Percentiles rank a stretch among this genome's conserved stretches.
phyloP scores from a whole-genome alignment of 2,113 vertebrate species.

The Verasper variegatus region DNA sequence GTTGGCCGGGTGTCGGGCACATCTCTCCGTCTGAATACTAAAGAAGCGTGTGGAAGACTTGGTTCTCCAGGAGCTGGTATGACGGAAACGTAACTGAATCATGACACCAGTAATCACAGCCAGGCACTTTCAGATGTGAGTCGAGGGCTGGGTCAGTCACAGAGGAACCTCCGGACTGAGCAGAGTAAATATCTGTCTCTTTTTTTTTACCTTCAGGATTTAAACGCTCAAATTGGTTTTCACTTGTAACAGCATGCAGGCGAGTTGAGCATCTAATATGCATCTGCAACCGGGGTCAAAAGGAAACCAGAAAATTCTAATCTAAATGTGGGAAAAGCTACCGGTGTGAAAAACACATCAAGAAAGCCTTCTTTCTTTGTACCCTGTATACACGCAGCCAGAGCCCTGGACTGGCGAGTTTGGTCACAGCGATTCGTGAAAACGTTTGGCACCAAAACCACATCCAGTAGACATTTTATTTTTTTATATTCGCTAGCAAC shows the following conservation, averaged over 20 bases:
- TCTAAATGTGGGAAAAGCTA: slow-evolving; percentile 77
- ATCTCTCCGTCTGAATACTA: slow-evolving; percentile 27
- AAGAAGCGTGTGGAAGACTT: slow-evolving; percentile 61
- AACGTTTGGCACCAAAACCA: slow-evolving; percentile 21
- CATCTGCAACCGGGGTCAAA: slow-evolving; percentile 7
- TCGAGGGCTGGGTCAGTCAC: slow-evolving; percentile 12
- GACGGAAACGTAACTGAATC: slow-evolving; percentile 2
- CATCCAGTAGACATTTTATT: slow-evolving; percentile 7
- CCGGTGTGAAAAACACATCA: slow-evolving; percentile 63
- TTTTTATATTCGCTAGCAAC: slow-evolving; percentile 20
- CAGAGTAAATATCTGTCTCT: neutral
- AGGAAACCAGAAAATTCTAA: slow-evolving; percentile 22
- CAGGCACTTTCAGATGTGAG: slow-evolving; percentile 66
- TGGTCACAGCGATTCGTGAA: slow-evolving; percentile 14
- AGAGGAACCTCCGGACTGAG: slow-evolving; percentile 17
- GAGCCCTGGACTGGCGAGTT: slow-evolving; percentile 36
- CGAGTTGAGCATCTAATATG: neutral
- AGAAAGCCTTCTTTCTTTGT: slow-evolving; percentile 65
- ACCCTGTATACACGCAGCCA: slow-evolving; percentile 73
- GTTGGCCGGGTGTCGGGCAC: slow-evolving; percentile 27
- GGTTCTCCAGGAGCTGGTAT: slow-evolving; percentile 48
- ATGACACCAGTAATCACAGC: slow-evolving; percentile 41
- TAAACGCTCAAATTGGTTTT: slow-evolving; percentile 22
- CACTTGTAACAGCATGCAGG: slow-evolving; percentile 13
- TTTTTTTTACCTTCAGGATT: neutral